Percentiles rank a stretch among this genome's conserved stretches.
Conservation (phyloP, 2,797 vertebrate genomes). For the Cheracebus regulus region DNA sequence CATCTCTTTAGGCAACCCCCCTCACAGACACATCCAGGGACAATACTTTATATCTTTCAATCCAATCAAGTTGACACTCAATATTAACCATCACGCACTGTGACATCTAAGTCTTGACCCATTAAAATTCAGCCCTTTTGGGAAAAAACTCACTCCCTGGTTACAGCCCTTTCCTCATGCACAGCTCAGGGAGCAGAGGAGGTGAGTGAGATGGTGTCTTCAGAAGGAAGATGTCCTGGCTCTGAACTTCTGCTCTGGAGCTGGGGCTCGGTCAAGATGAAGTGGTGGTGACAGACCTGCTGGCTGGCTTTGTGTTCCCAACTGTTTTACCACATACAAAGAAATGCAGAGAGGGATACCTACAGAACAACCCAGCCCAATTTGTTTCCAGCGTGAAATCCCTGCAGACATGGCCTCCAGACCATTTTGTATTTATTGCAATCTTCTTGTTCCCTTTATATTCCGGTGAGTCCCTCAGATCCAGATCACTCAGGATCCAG, state of each 20-base stretch:
- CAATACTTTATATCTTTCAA: not conserved
- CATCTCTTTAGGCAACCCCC: not conserved
- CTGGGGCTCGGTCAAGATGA: not conserved
- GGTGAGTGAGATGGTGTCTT: not conserved
- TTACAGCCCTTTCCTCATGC: no score
- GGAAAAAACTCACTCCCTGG: not conserved
- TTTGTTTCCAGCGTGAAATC: not conserved
- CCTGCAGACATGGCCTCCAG: not conserved
- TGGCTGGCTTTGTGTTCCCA: not conserved
- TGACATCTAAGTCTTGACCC: not conserved
- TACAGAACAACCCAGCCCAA: not conserved
- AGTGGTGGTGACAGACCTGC: not conserved
- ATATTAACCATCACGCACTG: not conserved
- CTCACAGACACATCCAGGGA: not conserved
- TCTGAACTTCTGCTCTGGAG: no score
- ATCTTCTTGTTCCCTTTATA: not conserved
- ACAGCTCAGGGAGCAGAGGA: not conserved
- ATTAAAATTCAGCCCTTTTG: not conserved
- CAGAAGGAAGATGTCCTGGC: not conserved
- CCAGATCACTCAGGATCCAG: no score
- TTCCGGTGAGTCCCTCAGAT: accelerated
- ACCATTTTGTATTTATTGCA: accelerated
- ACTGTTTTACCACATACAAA: not conserved
- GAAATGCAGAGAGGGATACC: not conserved
- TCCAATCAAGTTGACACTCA: not conserved